phyloP scores from a whole-genome alignment of 2,113 vertebrate species.

The Cryptomyrus ogoouensis region DNA sequence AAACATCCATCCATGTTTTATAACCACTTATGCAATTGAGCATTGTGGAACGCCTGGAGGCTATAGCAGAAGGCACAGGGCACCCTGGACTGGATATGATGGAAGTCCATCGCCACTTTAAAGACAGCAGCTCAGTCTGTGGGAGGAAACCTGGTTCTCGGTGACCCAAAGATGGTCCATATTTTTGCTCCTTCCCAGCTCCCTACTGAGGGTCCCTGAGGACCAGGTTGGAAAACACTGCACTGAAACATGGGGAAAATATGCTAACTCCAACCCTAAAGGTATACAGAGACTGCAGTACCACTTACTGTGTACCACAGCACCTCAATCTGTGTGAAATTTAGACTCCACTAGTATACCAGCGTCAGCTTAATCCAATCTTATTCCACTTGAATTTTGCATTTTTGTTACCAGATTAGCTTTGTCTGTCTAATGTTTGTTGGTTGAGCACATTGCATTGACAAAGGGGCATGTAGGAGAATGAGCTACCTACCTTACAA shows the following conservation, averaged over 20 bases:
- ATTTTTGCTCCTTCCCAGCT: neutral
- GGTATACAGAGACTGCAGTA: neutral
- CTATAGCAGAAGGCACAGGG: neutral
- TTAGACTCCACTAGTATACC: neutral
- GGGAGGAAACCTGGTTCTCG: neutral
- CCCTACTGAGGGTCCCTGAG: neutral
- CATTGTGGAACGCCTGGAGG: neutral
- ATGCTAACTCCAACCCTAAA: neutral
- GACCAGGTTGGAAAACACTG: neutral
- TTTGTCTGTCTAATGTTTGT: conserved; percentile 2
- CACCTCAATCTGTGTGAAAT: neutral
- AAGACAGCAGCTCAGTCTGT: neutral
- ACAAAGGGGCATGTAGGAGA: conserved; percentile 1
- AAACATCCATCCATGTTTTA: neutral
- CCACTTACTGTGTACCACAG: neutral
- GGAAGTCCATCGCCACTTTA: neutral
- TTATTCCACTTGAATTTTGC: neutral
- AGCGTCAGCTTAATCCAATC: neutral
- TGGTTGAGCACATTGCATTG: neutral
- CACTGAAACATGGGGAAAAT: neutral
- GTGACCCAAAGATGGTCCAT: neutral
- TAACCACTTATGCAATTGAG: neutral
- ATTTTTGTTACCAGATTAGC: conserved; percentile 1
- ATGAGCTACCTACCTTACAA: neutral
- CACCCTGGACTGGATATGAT: neutral